These are phyloP conservation scores for Gymnarchus niloticus DNA, from an alignment of 2,113 vertebrate genomes.

Conservation along the genomic window DNA sequence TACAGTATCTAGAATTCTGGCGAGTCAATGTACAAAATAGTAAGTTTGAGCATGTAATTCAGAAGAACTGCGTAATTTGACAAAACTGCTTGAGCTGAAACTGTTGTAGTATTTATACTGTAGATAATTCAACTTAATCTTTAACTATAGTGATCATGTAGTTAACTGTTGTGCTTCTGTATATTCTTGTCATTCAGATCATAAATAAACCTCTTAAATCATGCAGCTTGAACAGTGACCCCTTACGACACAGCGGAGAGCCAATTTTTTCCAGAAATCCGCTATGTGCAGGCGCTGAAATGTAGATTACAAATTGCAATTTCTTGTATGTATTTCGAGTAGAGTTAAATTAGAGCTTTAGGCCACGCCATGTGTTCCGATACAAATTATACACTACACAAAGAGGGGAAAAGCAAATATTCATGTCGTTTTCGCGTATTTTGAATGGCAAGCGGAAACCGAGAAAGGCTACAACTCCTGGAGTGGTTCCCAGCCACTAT, in stretches of 20 bases:
- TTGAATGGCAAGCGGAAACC: not conserved
- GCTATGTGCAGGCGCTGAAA: not conserved
- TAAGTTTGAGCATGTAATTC: not conserved
- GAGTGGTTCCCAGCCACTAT: conserved; percentile 1
- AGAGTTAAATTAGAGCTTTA: not conserved
- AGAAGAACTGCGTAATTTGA: not conserved
- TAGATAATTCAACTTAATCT: not conserved
- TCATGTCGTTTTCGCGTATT: not conserved
- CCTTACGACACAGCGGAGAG: not conserved
- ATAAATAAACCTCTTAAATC: not conserved
- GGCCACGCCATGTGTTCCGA: not conserved
- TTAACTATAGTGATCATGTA: not conserved
- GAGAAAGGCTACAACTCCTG: not conserved
- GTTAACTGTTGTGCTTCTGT: not conserved
- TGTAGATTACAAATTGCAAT: not conserved
- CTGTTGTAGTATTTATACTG: not conserved
- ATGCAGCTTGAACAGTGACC: not conserved
- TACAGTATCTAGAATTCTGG: not conserved
- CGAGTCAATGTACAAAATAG: not conserved
- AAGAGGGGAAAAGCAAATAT: not conserved
- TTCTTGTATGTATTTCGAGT: not conserved
- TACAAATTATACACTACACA: not conserved
- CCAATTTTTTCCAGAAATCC: not conserved
- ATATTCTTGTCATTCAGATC: not conserved
- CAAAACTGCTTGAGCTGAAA: not conserved